Evolutionary conservation across 2,797 vertebrate species (phyloP).

Genomic region (Acrossocheilus fasciatus): DNA sequence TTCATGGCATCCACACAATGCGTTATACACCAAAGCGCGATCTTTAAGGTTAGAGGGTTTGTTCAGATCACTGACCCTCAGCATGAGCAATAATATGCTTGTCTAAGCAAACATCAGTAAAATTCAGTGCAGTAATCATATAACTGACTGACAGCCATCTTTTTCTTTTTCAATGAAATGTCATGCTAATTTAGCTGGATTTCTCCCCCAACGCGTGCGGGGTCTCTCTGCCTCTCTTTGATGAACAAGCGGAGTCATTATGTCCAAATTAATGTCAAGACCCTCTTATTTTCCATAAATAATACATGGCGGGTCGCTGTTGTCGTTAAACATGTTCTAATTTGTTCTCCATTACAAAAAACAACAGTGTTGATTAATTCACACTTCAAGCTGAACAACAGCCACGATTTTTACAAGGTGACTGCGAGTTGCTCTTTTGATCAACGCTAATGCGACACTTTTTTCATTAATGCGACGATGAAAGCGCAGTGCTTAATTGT

Average conservation of each 20-base stretch:
- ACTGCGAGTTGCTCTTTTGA: slow-evolving; percentile 45
- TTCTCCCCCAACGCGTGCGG: not conserved
- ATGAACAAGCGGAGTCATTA: slow-evolving; percentile 75
- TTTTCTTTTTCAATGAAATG: not conserved
- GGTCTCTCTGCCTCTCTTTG: slow-evolving; percentile 54
- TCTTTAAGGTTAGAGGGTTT: not conserved
- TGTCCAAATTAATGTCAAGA: slow-evolving; percentile 83
- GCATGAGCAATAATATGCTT: not conserved
- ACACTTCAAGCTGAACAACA: slow-evolving; percentile 81
- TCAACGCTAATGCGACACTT: slow-evolving; percentile 33
- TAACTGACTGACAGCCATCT: not conserved
- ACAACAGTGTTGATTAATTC: slow-evolving; percentile 82
- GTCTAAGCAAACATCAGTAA: not conserved
- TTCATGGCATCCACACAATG: slow-evolving; percentile 12
- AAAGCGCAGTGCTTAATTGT: slow-evolving; percentile 1
- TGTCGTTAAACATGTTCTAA: slow-evolving; percentile 82
- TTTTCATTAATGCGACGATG: slow-evolving; percentile 20
- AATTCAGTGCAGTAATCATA: not conserved
- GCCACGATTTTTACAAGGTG: slow-evolving; percentile 74
- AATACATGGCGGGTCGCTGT: slow-evolving; percentile 72
- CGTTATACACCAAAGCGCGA: not conserved
- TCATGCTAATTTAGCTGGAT: not conserved
- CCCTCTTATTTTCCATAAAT: slow-evolving; percentile 81
- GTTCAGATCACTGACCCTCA: not conserved
- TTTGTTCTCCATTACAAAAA: slow-evolving; percentile 86